phyloP scores from a whole-genome alignment of 2,113 vertebrate species.

The Chaetorhynchus papuensis region DNA sequence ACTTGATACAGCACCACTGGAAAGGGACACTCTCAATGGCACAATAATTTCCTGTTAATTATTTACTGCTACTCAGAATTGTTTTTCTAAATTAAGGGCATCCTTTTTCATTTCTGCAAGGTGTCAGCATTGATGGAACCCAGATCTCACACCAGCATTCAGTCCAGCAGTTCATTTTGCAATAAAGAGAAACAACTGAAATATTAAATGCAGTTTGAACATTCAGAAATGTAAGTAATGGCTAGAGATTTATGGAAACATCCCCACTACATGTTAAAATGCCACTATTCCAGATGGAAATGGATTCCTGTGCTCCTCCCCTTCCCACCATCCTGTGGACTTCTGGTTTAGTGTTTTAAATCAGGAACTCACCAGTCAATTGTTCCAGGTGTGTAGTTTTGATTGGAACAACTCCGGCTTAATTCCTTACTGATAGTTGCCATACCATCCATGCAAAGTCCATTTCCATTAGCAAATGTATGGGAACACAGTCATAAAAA shows the following conservation, averaged over 20 bases:
- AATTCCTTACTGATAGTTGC: conserved; percentile 59
- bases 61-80: background rate
- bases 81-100: background rate
- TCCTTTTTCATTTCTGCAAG: background rate
- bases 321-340: background rate
- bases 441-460: conserved; percentile 1
- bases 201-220: background rate
- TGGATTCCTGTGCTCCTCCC: background rate
- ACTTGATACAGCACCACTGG: background rate
- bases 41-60: background rate
- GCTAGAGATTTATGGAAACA: background rate
- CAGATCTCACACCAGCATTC: background rate
- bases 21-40: background rate
- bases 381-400: conserved; percentile 57
- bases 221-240: background rate
- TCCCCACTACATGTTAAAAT: background rate
- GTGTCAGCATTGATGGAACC: background rate
- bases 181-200: background rate
- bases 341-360: background rate
- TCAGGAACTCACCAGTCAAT: conserved; percentile 72
- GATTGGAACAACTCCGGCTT: conserved; percentile 33
- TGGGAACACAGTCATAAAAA: background rate
- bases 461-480: conserved; percentile 25
- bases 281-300: background rate
- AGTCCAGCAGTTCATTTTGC: background rate